Evolutionary conservation across 2,888 invertebrate species (phyloP), one percentile per base, ranked within the genome.

Genomic region (Eupithecia subfuscata): DNA sequence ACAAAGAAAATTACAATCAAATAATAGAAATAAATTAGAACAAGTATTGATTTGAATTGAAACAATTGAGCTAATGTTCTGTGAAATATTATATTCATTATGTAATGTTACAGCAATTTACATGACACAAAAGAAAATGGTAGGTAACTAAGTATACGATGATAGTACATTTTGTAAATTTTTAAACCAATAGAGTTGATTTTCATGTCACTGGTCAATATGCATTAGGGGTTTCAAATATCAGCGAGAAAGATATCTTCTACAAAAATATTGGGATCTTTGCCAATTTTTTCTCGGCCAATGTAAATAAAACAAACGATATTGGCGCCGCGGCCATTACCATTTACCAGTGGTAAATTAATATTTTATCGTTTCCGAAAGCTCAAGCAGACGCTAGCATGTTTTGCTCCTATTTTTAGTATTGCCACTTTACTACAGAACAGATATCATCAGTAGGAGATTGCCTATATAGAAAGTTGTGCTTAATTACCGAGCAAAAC

Each of bases 301-400:
- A 87, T 92, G 91, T 91, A 91, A 92, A 93, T 92, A 91, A 90
- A 91, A 88, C 88, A 86, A 85, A 86, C 84, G 83, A 84, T 87
- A 88, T 89, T 86, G 91, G 89, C 89, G 89, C 89, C 88, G 83
- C 83, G 81, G 83, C 84, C 81, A 81, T 78, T 81, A 56, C 52
- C 52, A 22, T 56, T 56, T 60, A 75, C 76, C 80, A 85, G 82
- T 86, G 84, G 85, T 86, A 80, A 74, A 48, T 45, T 63, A 83
- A 37, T 84, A 83, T 86, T 86, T 84, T 85, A 86, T 87, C 84
- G 87, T 84, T 83, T 85, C 82, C 79, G 82, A 80, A 78, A 83
- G 85, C 79, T 81, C 82, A 81, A 75, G 81, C 64, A 64, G 34
- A 34, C 16, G 64, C 34, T 18, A 18, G 30, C 64, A 30, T 34